Evolutionary conservation across 1,140 invertebrate genomes (phyloP).

Genomic region (Potamilus streckersoni): DNA sequence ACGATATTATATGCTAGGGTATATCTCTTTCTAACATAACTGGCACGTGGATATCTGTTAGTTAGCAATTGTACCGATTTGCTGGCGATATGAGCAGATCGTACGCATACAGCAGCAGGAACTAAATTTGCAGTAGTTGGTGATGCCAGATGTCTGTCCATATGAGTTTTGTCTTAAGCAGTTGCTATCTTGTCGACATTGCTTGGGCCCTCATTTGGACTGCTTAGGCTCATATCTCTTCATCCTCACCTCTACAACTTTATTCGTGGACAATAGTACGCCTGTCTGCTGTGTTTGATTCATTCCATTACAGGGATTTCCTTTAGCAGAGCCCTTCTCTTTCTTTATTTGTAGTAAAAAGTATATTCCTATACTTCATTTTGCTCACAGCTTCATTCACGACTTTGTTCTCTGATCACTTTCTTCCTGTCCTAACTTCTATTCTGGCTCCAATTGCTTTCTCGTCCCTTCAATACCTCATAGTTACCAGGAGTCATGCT

Average conservation of each 20-base stretch:
- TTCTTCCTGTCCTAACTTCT: not conserved
- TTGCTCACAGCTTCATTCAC: not conserved
- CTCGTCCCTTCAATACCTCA: not conserved
- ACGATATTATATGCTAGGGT: constrained; percentile 4
- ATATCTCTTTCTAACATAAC: constrained; percentile 3
- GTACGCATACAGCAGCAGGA: not conserved
- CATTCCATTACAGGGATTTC: too few relatives aligned
- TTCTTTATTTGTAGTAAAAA: too few relatives aligned
- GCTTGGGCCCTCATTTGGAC: constrained; percentile 15
- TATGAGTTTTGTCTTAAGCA: constrained; percentile 12
- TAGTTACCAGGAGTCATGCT: not conserved
- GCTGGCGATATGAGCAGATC: constrained; percentile 9
- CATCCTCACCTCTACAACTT: constrained; percentile 3
- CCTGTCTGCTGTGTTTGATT: not conserved
- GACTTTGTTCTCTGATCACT: constrained; percentile 3
- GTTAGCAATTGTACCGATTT: not conserved
- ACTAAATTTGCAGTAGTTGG: constrained; percentile 14
- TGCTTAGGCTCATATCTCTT: constrained; percentile 7
- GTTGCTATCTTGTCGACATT: constrained; percentile 9
- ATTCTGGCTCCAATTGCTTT: not conserved
- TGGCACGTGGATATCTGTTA: constrained; percentile 11
- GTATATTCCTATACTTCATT: too few relatives aligned
- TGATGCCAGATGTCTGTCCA: constrained; percentile 9
- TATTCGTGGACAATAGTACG: constrained; percentile 7
- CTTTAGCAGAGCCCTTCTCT: too few relatives aligned